Evolutionary conservation across 2,888 invertebrate genomes (phyloP).

Genomic region (Heteropelma amictum): DNA sequence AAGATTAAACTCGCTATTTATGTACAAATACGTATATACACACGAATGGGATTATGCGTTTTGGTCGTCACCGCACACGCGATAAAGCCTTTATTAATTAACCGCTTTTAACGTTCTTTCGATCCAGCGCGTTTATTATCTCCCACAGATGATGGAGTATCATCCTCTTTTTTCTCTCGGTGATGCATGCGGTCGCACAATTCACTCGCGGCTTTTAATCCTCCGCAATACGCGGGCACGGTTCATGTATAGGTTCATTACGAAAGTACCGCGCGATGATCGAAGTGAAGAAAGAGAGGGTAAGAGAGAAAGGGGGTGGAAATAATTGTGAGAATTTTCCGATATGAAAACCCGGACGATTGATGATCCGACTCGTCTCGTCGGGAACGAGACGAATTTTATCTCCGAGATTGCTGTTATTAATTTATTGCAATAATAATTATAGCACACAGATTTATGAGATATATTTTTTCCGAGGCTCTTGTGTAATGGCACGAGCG

Average conservation of each 20-base stretch:
- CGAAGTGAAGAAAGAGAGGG: neutral
- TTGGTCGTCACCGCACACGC: conserved; percentile 20
- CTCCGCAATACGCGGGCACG: neutral
- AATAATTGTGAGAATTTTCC: conserved; percentile 27
- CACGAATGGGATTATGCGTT: neutral
- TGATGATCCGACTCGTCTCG: conserved; percentile 40
- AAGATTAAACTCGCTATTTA: no score
- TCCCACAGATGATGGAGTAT: conserved; percentile 32
- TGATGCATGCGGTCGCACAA: neutral
- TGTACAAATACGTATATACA: no score
- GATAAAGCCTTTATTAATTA: conserved; percentile 50
- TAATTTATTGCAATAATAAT: no score
- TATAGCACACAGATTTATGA: no score
- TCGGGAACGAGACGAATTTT: conserved; percentile 30
- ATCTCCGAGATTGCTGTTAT: no score
- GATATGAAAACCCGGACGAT: conserved; percentile 12
- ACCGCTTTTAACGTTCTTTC: conserved; percentile 36
- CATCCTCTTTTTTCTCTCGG: conserved; percentile 1
- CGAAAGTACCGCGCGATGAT: neutral
- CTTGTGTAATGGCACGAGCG: no score
- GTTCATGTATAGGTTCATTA: conserved; percentile 5
- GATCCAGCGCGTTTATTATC: conserved; percentile 34
- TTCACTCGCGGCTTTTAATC: neutral
- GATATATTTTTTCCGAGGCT: no score
- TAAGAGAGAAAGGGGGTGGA: neutral